These are phyloP conservation scores for Lochmaea capreae DNA, from an alignment of 2,888 invertebrate species.

Conservation along the genomic window DNA sequence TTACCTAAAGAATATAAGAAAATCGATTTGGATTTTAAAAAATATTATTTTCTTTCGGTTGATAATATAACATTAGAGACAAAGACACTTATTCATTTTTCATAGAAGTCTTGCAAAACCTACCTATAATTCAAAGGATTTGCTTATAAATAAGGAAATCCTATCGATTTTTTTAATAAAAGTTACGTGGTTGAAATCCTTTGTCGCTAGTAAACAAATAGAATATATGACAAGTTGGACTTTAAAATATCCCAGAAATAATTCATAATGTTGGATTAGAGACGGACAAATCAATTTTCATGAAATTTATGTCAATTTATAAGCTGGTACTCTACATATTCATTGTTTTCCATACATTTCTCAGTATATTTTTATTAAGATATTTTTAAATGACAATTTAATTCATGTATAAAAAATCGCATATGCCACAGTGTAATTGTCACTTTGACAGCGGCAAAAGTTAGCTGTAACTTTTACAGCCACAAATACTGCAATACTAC, in stretches of 20 bases:
- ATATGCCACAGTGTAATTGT: too few relatives aligned
- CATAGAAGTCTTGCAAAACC: background rate
- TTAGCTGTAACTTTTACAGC: too few relatives aligned
- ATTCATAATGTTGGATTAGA: background rate
- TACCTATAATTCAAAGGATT: background rate
- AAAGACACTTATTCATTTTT: background rate
- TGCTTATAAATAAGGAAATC: background rate
- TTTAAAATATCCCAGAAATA: conserved; percentile 1
- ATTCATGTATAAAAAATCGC: too few relatives aligned
- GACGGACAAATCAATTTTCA: too few relatives aligned
- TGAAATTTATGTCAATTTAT: too few relatives aligned
- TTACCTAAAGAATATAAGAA: background rate
- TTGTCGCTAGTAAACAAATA: background rate
- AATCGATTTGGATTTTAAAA: background rate
- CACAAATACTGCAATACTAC: too few relatives aligned
- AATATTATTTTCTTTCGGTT: background rate
- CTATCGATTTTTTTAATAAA: background rate
- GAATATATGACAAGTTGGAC: background rate
- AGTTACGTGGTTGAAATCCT: background rate
- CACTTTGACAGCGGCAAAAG: too few relatives aligned
- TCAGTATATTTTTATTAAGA: too few relatives aligned
- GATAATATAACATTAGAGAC: background rate
- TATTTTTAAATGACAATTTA: too few relatives aligned
- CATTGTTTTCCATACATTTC: too few relatives aligned
- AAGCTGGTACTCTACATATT: too few relatives aligned